These are phyloP conservation scores for Porites lobata DNA, from an alignment of 92 coral and sea anemone species.

Conservation along the genomic window DNA sequence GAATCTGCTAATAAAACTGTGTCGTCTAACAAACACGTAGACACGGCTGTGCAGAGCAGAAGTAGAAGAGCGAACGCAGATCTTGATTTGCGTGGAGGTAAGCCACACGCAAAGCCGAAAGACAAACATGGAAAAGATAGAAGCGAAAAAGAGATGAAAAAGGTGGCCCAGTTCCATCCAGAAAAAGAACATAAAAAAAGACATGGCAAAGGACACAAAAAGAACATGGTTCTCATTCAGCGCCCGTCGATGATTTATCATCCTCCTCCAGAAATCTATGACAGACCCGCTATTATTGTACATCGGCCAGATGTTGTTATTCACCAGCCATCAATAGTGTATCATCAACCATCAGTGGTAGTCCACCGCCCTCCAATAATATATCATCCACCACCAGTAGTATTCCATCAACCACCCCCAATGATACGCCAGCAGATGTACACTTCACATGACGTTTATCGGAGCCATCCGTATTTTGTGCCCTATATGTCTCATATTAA, in stretches of 20 bases:
- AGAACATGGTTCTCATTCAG: constrained; percentile 78
- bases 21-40: neutral
- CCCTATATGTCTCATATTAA: constrained; percentile 74
- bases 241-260: constrained; percentile 85
- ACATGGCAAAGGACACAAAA: constrained; percentile 72
- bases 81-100: constrained; percentile 26
- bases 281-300: constrained; percentile 81
- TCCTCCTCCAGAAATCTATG: constrained; percentile 93
- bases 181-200: constrained; percentile 43
- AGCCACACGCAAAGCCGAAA: neutral
- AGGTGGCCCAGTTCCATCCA: constrained; percentile 13
- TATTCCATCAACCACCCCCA: constrained; percentile 93
- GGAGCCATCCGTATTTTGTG: constrained; percentile 73
- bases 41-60: neutral
- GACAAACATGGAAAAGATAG: neutral
- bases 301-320: constrained; percentile 89
- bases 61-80: constrained; percentile 32
- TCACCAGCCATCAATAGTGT: constrained; percentile 89
- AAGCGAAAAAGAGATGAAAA: constrained; percentile 38
- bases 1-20: constrained; percentile 3
- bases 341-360: constrained; percentile 91
- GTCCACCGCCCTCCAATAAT: constrained; percentile 88
- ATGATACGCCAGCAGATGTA: constrained; percentile 77
- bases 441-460: constrained; percentile 77
- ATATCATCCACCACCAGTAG: constrained; percentile 85